Evolutionary conservation across 2,113 vertebrate genomes (phyloP), one percentile per base, ranked within the genome.

Genomic region (Syngnathus scovelli): DNA sequence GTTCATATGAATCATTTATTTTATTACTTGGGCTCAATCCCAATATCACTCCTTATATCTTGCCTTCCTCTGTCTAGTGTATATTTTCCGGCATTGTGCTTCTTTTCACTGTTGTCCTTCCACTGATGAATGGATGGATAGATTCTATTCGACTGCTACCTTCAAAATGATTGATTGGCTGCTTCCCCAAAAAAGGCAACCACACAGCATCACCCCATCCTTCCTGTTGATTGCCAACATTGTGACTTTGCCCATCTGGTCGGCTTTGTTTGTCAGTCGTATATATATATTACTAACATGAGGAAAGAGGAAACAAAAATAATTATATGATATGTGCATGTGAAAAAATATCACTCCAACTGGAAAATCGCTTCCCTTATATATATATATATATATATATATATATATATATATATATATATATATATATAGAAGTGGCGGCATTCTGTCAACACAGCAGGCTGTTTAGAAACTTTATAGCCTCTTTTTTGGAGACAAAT

Each of bases 401-500:
- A 39, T 2, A 54, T 10, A 16, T 51, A 39, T 2, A 54, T 10
- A 16, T 51, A 39, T 2, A 43, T 43, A 43, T 11, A 10, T 7
- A 10, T 1, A 9, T 10, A 11, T 48, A 5, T 7, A 18, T 11
- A 15, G 1, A 36, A 36, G 27, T 3, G 6, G 16, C 15, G 6
- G 16, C 15, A 58, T 58, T 15, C 55, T 58, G 55, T 8, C 55
- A 36, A 58, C 55, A 58, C 7, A 18, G 33, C 33, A 61, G 6
- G 21, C 59, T 41, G 38, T 61, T 78, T 41, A 66, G 51, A 61
- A 67, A 67, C 51, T 68, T 48, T 59, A 10, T 4, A 13, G 59
- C 59, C 55, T n/a, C 48, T 18, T 61, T 6, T 43, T 67, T 79
- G 15, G 9, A 78, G 66, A 81, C 76, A 56, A 78, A 87, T 88